These are phyloP conservation scores for Drymonia ruficornis DNA, from an alignment of 2,888 invertebrate species.

Conservation along the genomic window DNA sequence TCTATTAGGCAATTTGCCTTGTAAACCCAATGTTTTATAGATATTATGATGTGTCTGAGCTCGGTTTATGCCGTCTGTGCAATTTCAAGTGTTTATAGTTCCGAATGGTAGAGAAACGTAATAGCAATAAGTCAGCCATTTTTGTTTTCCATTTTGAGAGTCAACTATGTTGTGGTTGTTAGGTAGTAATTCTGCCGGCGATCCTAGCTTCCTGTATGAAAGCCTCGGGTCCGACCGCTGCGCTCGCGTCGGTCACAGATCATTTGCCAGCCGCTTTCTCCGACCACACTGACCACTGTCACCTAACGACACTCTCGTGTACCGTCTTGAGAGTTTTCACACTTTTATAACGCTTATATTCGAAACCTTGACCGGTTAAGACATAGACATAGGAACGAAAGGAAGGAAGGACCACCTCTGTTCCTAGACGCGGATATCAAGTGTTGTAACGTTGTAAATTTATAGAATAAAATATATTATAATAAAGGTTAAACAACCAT, in stretches of 20 bases:
- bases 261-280: slow-evolving; percentile 51
- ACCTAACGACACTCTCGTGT: slow-evolving; percentile 15
- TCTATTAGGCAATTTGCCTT: slow-evolving; percentile 22
- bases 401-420: too few species aligned
- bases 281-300: slow-evolving; percentile 37
- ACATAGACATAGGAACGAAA: too few species aligned
- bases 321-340: slow-evolving; percentile 18
- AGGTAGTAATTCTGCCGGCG: slow-evolving; percentile 8
- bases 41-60: background rate
- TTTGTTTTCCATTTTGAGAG: background rate
- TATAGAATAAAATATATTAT: too few species aligned
- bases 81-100: background rate
- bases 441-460: too few species aligned
- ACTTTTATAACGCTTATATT: background rate
- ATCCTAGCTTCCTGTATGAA: slow-evolving; percentile 37
- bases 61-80: background rate
- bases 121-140: background rate
- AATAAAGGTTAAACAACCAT: background rate
- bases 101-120: background rate
- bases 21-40: slow-evolving; percentile 6
- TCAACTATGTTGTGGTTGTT: background rate
- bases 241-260: slow-evolving; percentile 42
- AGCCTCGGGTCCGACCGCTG: slow-evolving; percentile 30
- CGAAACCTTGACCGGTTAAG: background rate
- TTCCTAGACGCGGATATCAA: too few species aligned